Evolutionary conservation across 2,888 invertebrate genomes (phyloP).

Genomic region (Alcis repandata): DNA sequence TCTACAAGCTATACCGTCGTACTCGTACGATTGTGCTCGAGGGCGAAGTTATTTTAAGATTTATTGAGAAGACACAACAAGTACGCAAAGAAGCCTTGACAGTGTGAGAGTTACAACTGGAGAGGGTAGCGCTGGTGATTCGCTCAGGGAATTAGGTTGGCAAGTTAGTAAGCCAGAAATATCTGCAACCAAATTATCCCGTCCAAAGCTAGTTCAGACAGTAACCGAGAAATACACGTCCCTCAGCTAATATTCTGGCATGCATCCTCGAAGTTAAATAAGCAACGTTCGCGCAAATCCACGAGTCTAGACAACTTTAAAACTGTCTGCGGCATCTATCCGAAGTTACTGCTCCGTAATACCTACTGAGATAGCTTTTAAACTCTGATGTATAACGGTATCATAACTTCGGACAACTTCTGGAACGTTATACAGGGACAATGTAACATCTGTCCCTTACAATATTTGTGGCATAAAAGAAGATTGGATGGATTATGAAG

Average conservation of each 20-base stretch:
- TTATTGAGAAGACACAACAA: slow-evolving; percentile 26
- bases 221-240: background rate
- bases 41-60: slow-evolving; percentile 36
- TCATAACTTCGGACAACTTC: slow-evolving; percentile 52
- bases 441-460: slow-evolving; percentile 56
- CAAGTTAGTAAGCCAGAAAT: slow-evolving; percentile 13
- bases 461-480: slow-evolving; percentile 51
- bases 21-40: slow-evolving; percentile 18
- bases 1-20: slow-evolving; percentile 36
- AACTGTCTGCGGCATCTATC: slow-evolving; percentile 48
- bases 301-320: slow-evolving; percentile 55
- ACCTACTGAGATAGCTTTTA: slow-evolving; percentile 45
- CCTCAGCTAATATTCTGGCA: slow-evolving; percentile 9
- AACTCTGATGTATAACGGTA: slow-evolving; percentile 48
- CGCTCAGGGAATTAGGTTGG: slow-evolving; percentile 4
- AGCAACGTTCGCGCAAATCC: slow-evolving; percentile 37
- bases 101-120: slow-evolving; percentile 2
- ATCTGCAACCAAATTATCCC: slow-evolving; percentile 16
- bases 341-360: slow-evolving; percentile 38
- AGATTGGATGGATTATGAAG: slow-evolving; percentile 40
- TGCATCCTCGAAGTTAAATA: slow-evolving; percentile 39
- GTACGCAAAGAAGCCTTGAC: slow-evolving; percentile 2
- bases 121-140: background rate
- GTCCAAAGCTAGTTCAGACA: slow-evolving; percentile 11
- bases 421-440: slow-evolving; percentile 51